Base-by-base conservation (phyloP, 37 sponge, comb jelly and placozoan genomes). In the Halisarca cf. caerulea region DNA sequence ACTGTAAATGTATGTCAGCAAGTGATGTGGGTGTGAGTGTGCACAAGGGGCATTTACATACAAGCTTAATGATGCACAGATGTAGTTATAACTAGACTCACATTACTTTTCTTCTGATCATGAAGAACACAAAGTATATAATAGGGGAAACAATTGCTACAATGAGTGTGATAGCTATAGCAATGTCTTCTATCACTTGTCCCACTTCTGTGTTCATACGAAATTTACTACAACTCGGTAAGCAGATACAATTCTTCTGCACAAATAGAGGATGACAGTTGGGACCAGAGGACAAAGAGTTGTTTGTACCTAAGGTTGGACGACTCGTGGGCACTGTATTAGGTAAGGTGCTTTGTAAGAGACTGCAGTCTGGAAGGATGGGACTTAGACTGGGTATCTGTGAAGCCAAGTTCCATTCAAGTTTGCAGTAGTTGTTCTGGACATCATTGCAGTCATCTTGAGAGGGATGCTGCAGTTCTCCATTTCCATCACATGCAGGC, bases 171-270 rank as follows among this genome's bases (percentile, higher is more conserved):
- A 74, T 23, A 43, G 8, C 36, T 3, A 74, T 40, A 2, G 45
- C 21, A 38, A 38, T 44, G 77, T 74, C 77, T 40, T 74, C 77
- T 8, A 43, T 74, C 41, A n/a, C 45, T 41, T 74, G 77, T 41
- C 42, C 77, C 21, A 5, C 24, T 39, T 74, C 77, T 25, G 43
- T 74, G 24, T 40, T 74, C 36, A 38, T 43, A 42, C 77, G 39
- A 37, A 74, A 74, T 40, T 17, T 9, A 4, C 25, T 24, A 74
- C 77, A 74, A 6, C 77, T 74, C 0, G 77, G 77, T 44, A 74
- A 41, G 25, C 77, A 74, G 45, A 74, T 24, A 24, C 77, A 36
- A 40, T 74, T 37, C 14, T n/a, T 43, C 41, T 74, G 77, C 21
- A 43, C 25, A 41, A 74, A 74, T 44, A 74, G 14, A 4, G 77